Evolutionary conservation across 1,140 invertebrate species (phyloP), one percentile per base, ranked within the genome.

Genomic region (Trachymyrmex cornetzi): DNA sequence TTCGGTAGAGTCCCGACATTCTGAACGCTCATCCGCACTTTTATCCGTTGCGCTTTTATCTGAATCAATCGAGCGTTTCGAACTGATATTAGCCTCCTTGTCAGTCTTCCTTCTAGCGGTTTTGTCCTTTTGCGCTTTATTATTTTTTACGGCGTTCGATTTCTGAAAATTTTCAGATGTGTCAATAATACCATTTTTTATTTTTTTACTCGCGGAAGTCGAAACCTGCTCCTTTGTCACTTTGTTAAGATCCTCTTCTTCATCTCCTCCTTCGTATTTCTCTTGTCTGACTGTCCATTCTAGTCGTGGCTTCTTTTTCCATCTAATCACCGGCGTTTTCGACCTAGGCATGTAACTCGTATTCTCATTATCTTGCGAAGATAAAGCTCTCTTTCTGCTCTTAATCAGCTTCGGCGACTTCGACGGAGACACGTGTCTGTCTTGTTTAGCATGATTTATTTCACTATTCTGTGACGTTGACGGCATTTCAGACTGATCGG

Each of bases 271-370:
- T 55, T 38, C 16, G 0, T 19, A 6, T 3, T 50, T 14, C 2
- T 75, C 19, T 3, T 11, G 48, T 16, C 30, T 44, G 3, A 24
- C 4, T 5, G 11, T 48, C 5, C 19, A 4, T 19, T 74, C 69
- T 5, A 84, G 11, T 34, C 80, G 55, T 19, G 80, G 80, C 27
- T 30, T 75, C 14, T 84, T 84, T 57, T 84, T 84, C 80, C 80
- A 84, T 3, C 7, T 48, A 4, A 84, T 84, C 19, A 84, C 53
- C 1, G 77, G 57, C 4, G 24, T 71, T 53, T 64, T 89, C 1
- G 19, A 24, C 19, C 24, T 55, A 14, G 27, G 53, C 5, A 30
- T 12, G n/a, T 77, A 74, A 59, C 14, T 12, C 0, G 0, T 14
- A 1, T 27, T 12, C 7, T 87, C 80, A 3, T 88, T 81, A 11